Percentiles rank a stretch among this genome's conserved stretches.
Conservation (phyloP, 2,113 vertebrate genomes). For the Macrotus californicus region DNA sequence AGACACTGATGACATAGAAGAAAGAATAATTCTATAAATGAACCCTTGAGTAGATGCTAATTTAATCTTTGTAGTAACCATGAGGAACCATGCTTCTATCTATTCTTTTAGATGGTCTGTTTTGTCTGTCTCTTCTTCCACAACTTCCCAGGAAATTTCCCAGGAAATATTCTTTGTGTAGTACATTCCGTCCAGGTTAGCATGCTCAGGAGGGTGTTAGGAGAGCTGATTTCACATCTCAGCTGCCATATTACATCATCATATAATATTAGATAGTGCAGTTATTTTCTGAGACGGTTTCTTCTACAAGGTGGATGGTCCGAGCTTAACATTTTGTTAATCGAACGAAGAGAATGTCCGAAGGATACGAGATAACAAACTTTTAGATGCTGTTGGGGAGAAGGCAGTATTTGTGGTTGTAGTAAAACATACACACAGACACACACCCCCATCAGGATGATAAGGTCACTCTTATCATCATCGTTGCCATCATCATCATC, state of each 20-base stretch:
- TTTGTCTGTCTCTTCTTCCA: background rate
- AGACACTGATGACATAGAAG: background rate
- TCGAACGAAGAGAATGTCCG: background rate
- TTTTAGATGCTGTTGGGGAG: background rate
- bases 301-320: background rate
- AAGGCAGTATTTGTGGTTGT: background rate
- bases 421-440: background rate
- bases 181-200: background rate
- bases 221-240: background rate
- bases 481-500: background rate
- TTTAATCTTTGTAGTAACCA: background rate
- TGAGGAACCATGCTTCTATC: background rate
- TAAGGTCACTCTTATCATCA: background rate
- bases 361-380: background rate
- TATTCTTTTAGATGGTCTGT: background rate
- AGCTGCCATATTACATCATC: background rate
- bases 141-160: background rate
- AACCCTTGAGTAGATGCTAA: background rate
- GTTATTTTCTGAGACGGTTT: background rate
- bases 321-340: background rate
- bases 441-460: background rate
- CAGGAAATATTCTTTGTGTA: background rate
- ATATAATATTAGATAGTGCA: background rate
- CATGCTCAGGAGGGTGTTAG: background rate
- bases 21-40: background rate